phyloP scores from a whole-genome alignment of 2,888 invertebrate species.

The Trisateles emortualis region DNA sequence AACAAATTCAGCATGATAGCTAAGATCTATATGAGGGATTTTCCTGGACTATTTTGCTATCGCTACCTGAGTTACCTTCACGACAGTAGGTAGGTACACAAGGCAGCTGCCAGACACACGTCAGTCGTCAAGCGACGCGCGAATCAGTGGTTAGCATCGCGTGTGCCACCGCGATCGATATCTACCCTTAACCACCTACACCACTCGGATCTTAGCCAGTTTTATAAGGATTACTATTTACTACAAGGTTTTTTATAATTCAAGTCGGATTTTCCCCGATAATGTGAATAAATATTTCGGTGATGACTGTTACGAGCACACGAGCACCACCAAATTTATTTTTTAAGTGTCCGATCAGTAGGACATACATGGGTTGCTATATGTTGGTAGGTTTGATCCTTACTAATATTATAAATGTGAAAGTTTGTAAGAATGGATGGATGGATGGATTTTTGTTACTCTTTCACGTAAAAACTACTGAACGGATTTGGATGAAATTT shows the following conservation, averaged over 20 bases:
- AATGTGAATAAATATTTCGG: not conserved
- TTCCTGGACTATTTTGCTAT: constrained; percentile 26
- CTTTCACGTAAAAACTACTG: too few relatives aligned
- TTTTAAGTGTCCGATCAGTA: too few relatives aligned
- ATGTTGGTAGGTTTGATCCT: too few relatives aligned
- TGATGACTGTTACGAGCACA: too few relatives aligned
- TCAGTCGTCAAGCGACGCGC: constrained; percentile 67
- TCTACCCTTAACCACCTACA: constrained; percentile 50
- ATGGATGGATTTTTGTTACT: too few relatives aligned
- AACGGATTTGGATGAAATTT: too few relatives aligned
- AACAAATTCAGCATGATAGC: too few relatives aligned
- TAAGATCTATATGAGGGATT: too few relatives aligned
- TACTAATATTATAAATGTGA: too few relatives aligned
- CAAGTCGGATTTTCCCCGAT: constrained; percentile 1
- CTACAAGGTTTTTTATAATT: not conserved
- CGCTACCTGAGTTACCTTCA: constrained; percentile 42
- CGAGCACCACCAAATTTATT: too few relatives aligned
- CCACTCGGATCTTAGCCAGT: constrained; percentile 5
- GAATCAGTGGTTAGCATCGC: constrained; percentile 62
- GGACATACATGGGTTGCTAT: too few relatives aligned
- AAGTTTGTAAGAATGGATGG: too few relatives aligned
- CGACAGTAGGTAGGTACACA: constrained; percentile 57
- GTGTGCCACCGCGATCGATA: constrained; percentile 61
- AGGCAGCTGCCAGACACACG: constrained; percentile 69
- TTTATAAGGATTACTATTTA: constrained; percentile 1